phyloP scores from a whole-genome alignment of 2,113 vertebrate species.

The Cygnus buccinator region DNA sequence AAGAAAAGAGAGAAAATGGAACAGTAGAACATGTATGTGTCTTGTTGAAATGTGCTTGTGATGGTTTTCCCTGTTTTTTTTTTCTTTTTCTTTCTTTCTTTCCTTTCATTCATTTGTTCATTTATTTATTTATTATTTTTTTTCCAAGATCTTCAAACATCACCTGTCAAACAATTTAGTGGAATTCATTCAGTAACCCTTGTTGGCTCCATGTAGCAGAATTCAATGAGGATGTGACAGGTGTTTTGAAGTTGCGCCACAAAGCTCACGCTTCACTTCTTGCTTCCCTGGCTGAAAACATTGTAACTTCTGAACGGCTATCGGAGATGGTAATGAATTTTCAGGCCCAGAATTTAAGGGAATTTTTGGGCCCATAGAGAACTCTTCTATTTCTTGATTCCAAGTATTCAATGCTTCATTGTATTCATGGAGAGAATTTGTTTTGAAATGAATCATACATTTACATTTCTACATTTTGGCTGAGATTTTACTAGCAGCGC shows the following conservation, averaged over 20 bases:
- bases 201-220: accelerated
- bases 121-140: not conserved
- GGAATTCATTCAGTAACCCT: not conserved
- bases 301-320: not conserved
- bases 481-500: not conserved
- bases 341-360: not conserved
- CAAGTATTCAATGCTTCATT: not conserved
- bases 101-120: no score
- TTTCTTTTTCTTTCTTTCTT: no score
- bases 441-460: not conserved
- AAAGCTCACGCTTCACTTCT: not conserved
- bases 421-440: not conserved
- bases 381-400: not conserved
- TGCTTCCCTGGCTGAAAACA: not conserved
- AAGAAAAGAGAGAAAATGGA: not conserved
- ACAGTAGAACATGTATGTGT: conserved; percentile 8
- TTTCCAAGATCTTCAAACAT: not conserved
- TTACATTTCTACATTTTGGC: not conserved
- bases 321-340: not conserved
- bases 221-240: conserved; percentile 8
- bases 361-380: not conserved
- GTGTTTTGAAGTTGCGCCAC: not conserved
- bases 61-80: not conserved
- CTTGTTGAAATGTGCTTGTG: conserved; percentile 1
- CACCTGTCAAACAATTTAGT: conserved; percentile 6